These are phyloP conservation scores for Labeo rohita DNA, from an alignment of 2,113 vertebrate genomes.

Conservation along the genomic window DNA sequence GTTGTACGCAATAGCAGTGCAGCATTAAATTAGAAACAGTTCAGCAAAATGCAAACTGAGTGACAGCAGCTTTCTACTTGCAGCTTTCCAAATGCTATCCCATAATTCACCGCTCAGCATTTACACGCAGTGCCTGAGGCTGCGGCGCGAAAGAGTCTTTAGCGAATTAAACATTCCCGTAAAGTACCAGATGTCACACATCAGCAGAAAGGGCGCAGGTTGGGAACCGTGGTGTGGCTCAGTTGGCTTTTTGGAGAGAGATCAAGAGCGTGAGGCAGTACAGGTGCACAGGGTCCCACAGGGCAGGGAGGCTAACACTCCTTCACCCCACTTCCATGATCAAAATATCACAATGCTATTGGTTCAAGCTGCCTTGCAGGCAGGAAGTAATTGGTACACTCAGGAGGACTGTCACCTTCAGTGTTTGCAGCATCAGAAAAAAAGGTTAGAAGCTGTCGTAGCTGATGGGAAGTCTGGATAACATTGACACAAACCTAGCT, in stretches of 20 bases:
- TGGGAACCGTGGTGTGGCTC: neutral
- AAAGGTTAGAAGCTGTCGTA: neutral
- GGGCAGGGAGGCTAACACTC: neutral
- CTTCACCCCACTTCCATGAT: constrained; percentile 40
- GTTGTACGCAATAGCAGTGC: neutral
- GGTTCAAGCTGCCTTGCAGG: constrained; percentile 43
- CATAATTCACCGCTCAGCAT: constrained; percentile 36
- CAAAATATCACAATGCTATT: constrained; percentile 47
- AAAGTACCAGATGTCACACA: constrained; percentile 37
- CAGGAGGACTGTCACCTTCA: constrained; percentile 35
- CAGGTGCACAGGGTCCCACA: constrained; percentile 37
- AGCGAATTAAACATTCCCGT: constrained; percentile 32
- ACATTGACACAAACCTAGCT: neutral
- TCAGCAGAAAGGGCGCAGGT: constrained; percentile 43
- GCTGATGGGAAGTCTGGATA: constrained; percentile 1
- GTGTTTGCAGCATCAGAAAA: constrained; percentile 1
- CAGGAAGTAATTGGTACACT: constrained; percentile 54
- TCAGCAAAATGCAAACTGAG: neutral
- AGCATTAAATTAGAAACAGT: constrained; percentile 2
- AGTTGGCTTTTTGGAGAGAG: constrained; percentile 31
- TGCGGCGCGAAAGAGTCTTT: constrained; percentile 26
- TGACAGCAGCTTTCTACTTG: neutral
- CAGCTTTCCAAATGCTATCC: constrained; percentile 30
- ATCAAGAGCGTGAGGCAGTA: constrained; percentile 41
- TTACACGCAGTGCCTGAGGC: constrained; percentile 32